Evolutionary conservation across 1,140 invertebrate genomes (phyloP).

Genomic region (Megathymus violae): DNA sequence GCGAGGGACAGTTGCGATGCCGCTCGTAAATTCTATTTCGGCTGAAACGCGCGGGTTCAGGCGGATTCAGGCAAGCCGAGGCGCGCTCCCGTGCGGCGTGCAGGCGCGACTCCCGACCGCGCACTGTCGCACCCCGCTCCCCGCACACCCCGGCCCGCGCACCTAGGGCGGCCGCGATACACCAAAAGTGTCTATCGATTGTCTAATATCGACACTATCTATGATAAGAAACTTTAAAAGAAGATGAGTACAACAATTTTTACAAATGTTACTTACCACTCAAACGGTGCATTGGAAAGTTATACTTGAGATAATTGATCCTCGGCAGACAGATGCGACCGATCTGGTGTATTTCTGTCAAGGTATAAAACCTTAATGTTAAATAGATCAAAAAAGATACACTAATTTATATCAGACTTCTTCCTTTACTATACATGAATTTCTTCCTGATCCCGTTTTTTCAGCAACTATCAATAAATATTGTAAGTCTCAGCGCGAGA

Average conservation of each 20-base stretch:
- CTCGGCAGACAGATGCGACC: neutral
- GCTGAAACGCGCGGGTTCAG: conserved; percentile 38
- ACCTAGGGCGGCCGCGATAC: conserved; percentile 37
- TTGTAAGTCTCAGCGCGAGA: too few relatives aligned
- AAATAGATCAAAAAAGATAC: too few relatives aligned
- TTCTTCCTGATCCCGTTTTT: too few relatives aligned
- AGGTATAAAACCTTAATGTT: too few relatives aligned
- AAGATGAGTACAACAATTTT: too few relatives aligned
- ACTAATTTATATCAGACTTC: too few relatives aligned
- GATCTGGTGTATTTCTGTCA: too few relatives aligned
- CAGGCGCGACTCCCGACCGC: conserved; percentile 59
- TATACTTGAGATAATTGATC: too few relatives aligned
- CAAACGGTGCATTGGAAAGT: too few relatives aligned
- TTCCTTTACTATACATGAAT: too few relatives aligned
- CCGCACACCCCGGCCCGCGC: conserved; percentile 37
- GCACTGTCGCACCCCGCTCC: conserved; percentile 56
- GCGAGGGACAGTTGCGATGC: conserved; percentile 2
- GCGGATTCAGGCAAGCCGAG: conserved; percentile 31
- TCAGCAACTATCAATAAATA: too few relatives aligned
- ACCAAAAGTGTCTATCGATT: conserved; percentile 22
- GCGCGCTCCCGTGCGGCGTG: conserved; percentile 31
- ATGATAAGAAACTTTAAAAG: conserved; percentile 18
- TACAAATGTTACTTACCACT: too few relatives aligned
- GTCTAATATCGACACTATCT: conserved; percentile 22
- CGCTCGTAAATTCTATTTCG: conserved; percentile 25